phyloP scores from a whole-genome alignment of 2,113 vertebrate genomes.

The Isurus oxyrinchus region DNA sequence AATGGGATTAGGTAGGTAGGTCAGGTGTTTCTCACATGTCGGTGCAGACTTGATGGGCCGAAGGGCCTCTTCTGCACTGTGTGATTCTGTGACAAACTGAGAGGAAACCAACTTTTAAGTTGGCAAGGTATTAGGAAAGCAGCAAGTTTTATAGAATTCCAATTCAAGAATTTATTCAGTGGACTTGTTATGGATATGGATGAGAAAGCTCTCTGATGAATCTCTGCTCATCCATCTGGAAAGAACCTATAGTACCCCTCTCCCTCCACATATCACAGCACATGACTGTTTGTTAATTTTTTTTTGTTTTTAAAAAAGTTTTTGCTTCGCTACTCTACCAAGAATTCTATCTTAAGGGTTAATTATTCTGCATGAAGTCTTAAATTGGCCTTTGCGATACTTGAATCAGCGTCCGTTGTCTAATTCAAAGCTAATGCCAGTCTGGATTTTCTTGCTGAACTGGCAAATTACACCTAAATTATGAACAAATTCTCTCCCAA shows the following conservation, averaged over 20 bases:
- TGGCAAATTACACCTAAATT: neutral
- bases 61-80: no score
- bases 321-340: no score
- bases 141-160: neutral
- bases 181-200: neutral
- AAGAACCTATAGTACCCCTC: neutral
- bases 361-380: neutral
- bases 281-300: no score
- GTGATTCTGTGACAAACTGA: neutral
- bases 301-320: no score
- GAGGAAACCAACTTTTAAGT: neutral
- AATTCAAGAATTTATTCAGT: neutral
- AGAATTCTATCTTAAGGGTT: neutral
- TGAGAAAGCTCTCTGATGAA: neutral
- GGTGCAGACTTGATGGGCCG: no score
- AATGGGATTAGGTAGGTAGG: no score
- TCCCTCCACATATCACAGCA: neutral
- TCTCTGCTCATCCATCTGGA: neutral
- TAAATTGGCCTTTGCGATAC: neutral
- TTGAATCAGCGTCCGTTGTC: neutral
- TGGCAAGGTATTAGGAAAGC: neutral
- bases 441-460: neutral
- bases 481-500: neutral
- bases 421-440: neutral
- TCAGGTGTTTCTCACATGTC: no score